These are phyloP conservation scores for Malthinus flaveolus DNA, from an alignment of 2,888 invertebrate species.

Conservation along the genomic window DNA sequence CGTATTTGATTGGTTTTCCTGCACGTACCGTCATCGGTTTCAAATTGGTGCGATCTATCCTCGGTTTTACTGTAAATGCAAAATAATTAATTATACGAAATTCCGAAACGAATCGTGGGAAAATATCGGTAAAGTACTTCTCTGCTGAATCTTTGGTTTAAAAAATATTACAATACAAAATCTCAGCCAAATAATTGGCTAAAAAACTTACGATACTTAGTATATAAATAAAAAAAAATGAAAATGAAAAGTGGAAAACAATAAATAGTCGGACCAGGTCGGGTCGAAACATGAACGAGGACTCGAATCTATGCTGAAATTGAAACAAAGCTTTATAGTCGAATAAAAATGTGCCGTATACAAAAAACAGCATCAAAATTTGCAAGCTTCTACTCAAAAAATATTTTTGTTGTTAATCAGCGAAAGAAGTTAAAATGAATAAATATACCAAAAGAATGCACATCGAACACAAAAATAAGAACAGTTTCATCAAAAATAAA, in stretches of 20 bases:
- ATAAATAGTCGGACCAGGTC: slow-evolving; percentile 1
- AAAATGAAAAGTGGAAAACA: slow-evolving; percentile 1
- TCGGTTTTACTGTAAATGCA: slow-evolving; percentile 80
- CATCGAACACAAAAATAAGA: slow-evolving; percentile 5
- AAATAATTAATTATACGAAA: slow-evolving; percentile 7
- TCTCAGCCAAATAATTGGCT: slow-evolving; percentile 5
- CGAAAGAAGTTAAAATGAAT: slow-evolving; percentile 2
- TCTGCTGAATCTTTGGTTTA: slow-evolving; percentile 23
- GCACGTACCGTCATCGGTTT: slow-evolving; percentile 88
- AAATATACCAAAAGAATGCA: background rate
- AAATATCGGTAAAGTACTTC: slow-evolving; percentile 13
- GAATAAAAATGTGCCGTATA: slow-evolving; percentile 7
- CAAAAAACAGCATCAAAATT: slow-evolving; percentile 10
- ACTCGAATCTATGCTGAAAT: slow-evolving; percentile 19
- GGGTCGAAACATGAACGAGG: slow-evolving; percentile 12
- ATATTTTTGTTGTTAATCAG: background rate
- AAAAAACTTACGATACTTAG: slow-evolving; percentile 4
- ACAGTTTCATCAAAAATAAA: background rate
- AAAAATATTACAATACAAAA: slow-evolving; percentile 8
- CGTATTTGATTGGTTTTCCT: slow-evolving; percentile 90
- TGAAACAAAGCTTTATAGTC: slow-evolving; percentile 17
- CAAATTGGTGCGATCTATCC: slow-evolving; percentile 93
- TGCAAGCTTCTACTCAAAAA: slow-evolving; percentile 18
- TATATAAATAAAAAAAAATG: slow-evolving; percentile 5
- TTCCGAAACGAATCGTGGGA: background rate